Percentiles rank a stretch among this genome's conserved stretches.
phyloP scores from a whole-genome alignment of 1,140 invertebrate genomes.

The Cotesia vestalis region DNA sequence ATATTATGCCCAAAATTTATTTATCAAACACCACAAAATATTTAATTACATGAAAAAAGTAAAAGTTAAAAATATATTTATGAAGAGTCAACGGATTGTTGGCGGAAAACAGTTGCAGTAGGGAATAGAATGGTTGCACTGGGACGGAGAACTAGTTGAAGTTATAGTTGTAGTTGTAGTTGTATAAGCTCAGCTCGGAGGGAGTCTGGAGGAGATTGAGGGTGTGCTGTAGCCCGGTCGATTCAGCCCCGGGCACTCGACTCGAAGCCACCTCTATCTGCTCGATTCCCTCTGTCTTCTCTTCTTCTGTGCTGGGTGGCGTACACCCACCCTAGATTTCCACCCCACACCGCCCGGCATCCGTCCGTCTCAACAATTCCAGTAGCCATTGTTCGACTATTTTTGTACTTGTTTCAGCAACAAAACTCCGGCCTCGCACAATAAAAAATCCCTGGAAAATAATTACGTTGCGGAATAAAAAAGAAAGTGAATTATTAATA shows the following conservation, averaged over 20 bases:
- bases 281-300: constrained; percentile 55
- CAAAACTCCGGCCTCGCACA: too few species aligned
- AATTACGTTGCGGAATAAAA: too few species aligned
- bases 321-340: constrained; percentile 3
- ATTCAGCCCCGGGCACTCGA: constrained; percentile 62
- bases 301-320: constrained; percentile 22
- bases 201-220: constrained; percentile 49
- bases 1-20: too few species aligned
- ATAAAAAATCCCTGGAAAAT: too few species aligned
- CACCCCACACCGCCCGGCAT: constrained; percentile 4
- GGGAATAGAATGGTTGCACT: background rate
- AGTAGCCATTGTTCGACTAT: constrained; percentile 1
- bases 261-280: constrained; percentile 62
- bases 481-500: too few species aligned
- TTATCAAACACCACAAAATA: too few species aligned
- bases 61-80: too few species aligned
- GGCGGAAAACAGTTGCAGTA: constrained; percentile 6
- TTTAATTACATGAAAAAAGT: too few species aligned
- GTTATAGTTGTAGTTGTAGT: constrained; percentile 37
- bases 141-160: constrained; percentile 30
- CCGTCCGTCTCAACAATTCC: constrained; percentile 13
- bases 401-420: background rate
- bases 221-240: constrained; percentile 63
- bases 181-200: constrained; percentile 24
- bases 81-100: too few species aligned